Conservation (phyloP, 2,888 invertebrate genomes). For the Metacarcinus magister region DNA sequence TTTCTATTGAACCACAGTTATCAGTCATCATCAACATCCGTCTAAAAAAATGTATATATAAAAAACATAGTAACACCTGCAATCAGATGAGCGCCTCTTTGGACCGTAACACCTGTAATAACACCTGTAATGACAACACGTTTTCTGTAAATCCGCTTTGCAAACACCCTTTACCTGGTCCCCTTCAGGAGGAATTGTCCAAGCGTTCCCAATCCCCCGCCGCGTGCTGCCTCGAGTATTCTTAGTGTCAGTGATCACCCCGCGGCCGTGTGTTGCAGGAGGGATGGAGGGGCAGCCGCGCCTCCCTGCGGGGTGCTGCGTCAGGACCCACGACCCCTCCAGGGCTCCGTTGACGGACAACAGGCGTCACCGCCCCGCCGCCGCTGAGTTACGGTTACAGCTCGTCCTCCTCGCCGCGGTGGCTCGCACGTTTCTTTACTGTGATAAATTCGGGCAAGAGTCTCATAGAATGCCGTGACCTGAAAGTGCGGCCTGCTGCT, state of each 20-base stretch:
- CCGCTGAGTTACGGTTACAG: slow-evolving; percentile 47
- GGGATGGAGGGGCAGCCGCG: neutral
- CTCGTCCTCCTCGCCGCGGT: neutral
- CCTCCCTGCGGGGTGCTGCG: slow-evolving; percentile 34
- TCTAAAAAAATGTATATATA: neutral
- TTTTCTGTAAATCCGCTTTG: slow-evolving; percentile 23
- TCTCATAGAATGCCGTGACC: slow-evolving; percentile 35
- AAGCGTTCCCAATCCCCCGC: neutral
- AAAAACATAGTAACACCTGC: neutral
- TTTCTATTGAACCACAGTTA: neutral
- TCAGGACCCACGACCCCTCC: slow-evolving; percentile 34
- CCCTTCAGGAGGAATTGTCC: neutral
- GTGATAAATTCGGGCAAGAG: slow-evolving; percentile 32
- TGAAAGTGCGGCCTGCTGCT: slow-evolving; percentile 19
- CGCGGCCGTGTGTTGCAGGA: neutral
- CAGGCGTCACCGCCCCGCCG: slow-evolving; percentile 41
- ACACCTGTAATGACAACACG: neutral
- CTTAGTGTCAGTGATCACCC: slow-evolving; percentile 37
- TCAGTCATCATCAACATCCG: neutral
- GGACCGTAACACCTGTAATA: slow-evolving; percentile 40
- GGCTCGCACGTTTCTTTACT: slow-evolving; percentile 20
- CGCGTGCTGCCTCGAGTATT: neutral
- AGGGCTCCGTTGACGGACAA: slow-evolving; percentile 27
- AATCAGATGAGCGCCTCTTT: neutral
- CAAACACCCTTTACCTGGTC: slow-evolving; percentile 14